A percentile compares a stretch with the other conserved stretches of the same genome.
phyloP scores from a whole-genome alignment of 2,113 vertebrate species.

The Bos indicus region DNA sequence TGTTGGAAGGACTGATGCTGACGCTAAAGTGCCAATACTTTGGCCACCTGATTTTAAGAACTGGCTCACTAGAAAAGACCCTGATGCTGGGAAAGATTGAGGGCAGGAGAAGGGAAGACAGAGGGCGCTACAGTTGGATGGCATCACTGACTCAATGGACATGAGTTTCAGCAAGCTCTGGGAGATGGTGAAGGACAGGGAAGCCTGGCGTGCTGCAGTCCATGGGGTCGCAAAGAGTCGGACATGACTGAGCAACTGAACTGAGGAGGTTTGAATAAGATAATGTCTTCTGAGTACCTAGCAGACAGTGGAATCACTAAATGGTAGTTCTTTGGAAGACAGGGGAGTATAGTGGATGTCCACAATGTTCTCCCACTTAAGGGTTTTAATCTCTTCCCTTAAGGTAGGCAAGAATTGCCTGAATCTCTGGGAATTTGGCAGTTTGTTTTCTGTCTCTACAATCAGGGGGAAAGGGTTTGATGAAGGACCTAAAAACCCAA shows the following conservation, averaged over 20 bases:
- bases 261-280: neutral
- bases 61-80: neutral
- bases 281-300: neutral
- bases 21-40: neutral
- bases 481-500: neutral
- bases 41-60: neutral
- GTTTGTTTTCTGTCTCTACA: neutral
- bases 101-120: neutral
- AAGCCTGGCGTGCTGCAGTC: neutral
- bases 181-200: neutral
- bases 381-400: neutral
- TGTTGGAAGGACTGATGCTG: neutral
- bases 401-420: neutral
- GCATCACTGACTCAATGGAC: neutral
- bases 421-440: neutral
- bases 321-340: neutral
- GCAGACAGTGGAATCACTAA: neutral
- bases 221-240: neutral
- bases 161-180: neutral
- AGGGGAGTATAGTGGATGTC: accelerated
- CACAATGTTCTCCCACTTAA: neutral
- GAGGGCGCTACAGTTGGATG: neutral
- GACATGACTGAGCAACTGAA: neutral
- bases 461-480: neutral
- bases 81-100: neutral